A percentile compares a stretch with the other conserved stretches of the same genome.
These are phyloP conservation scores for Nemurella pictetii DNA, from an alignment of 2,888 invertebrate species.

Conservation along the genomic window DNA sequence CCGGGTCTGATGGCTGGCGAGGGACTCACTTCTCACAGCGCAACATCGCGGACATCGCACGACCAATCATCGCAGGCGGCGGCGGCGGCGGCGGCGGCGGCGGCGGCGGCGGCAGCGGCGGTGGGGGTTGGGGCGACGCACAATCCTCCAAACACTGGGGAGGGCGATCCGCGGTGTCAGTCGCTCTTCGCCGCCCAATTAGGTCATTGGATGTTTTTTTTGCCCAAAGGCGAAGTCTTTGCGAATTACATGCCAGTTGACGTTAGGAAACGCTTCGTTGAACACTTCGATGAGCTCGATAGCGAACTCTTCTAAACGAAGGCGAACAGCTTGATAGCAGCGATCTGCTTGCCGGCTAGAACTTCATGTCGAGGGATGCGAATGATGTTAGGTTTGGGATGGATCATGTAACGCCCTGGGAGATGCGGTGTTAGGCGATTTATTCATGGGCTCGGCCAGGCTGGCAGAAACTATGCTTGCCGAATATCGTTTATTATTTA, in stretches of 20 bases:
- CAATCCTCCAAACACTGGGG: neutral
- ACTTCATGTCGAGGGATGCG: too few relatives aligned
- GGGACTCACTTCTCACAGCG: neutral
- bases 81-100: neutral
- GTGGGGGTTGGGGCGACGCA: neutral
- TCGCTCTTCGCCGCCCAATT: neutral
- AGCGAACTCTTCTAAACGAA: neutral
- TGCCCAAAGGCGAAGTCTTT: neutral
- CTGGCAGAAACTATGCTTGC: too few relatives aligned
- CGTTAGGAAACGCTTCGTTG: neutral
- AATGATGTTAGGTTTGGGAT: too few relatives aligned
- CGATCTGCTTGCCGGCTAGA: too few relatives aligned
- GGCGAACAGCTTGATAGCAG: neutral
- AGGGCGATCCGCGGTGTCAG: neutral
- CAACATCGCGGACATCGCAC: neutral
- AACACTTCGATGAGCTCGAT: neutral
- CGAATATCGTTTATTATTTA: too few relatives aligned
- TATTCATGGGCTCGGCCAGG: too few relatives aligned
- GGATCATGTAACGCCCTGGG: too few relatives aligned
- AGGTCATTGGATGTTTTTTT: neutral
- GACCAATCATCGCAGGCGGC: constrained; percentile 1
- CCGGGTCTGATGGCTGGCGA: neutral
- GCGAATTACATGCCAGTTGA: neutral
- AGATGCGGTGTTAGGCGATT: too few relatives aligned
- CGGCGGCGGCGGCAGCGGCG: neutral